phyloP scores from a whole-genome alignment of 1,140 invertebrate species.

The Drosophila yakuba region DNA sequence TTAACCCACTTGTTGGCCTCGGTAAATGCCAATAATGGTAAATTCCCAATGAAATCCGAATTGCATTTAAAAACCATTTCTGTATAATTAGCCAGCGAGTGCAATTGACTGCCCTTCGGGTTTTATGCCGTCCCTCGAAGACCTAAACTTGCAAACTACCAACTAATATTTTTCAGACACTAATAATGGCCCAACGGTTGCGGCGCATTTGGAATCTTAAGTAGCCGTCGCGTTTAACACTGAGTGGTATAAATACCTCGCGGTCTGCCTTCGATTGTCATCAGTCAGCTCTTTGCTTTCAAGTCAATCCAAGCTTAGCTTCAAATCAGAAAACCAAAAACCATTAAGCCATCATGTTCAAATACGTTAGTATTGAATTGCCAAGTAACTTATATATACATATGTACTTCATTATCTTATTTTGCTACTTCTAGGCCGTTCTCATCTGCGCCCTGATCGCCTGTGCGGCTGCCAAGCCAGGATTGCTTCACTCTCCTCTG shows the following conservation, averaged over 20 bases:
- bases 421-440: constrained; percentile 36
- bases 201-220: constrained; percentile 52
- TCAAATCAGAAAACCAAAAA: constrained; percentile 24
- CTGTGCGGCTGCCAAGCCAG: constrained; percentile 81
- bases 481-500: constrained; percentile 69
- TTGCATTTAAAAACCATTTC: constrained; percentile 42
- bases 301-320: constrained; percentile 28
- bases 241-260: constrained; percentile 66
- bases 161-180: constrained; percentile 56
- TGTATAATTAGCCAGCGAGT: constrained; percentile 40
- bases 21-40: constrained; percentile 4
- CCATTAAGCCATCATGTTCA: constrained; percentile 66
- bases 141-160: constrained; percentile 29
- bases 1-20: constrained; percentile 19
- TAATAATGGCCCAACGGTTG: constrained; percentile 60
- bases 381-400: not conserved
- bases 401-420: not conserved
- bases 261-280: constrained; percentile 32
- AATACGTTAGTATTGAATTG: constrained; percentile 68
- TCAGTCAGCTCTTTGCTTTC: constrained; percentile 64
- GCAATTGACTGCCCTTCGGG: constrained; percentile 73
- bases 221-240: constrained; percentile 19
- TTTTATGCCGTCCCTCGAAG: constrained; percentile 64
- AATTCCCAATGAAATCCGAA: constrained; percentile 28
- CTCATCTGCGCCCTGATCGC: constrained; percentile 79